Evolutionary conservation across 2,888 invertebrate genomes (phyloP).

Genomic region (Phengaris alcon): DNA sequence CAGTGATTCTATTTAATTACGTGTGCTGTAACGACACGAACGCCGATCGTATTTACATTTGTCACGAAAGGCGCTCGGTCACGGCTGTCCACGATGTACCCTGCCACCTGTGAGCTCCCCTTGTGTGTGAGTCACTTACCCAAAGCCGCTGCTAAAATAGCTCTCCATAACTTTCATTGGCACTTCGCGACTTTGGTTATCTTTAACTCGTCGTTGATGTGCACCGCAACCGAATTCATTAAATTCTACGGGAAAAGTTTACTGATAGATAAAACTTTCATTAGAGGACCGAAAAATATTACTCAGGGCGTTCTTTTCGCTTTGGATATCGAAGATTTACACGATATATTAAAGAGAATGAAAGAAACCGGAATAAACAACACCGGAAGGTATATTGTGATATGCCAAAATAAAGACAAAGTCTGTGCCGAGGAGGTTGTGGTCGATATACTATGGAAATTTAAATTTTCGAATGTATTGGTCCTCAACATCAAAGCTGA

Average conservation of each 20-base stretch:
- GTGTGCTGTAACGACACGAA: slow-evolving; percentile 33
- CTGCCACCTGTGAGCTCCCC: slow-evolving; percentile 37
- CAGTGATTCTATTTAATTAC: slow-evolving; percentile 38
- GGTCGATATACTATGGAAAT: slow-evolving; percentile 52
- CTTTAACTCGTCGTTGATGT: slow-evolving; percentile 52
- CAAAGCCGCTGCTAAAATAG: slow-evolving; percentile 53
- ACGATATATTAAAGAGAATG: slow-evolving; percentile 49
- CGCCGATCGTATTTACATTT: slow-evolving; percentile 37
- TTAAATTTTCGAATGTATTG: slow-evolving; percentile 57
- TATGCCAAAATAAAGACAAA: slow-evolving; percentile 51
- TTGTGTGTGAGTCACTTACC: slow-evolving; percentile 42
- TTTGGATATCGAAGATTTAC: slow-evolving; percentile 45
- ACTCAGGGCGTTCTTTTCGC: slow-evolving; percentile 58
- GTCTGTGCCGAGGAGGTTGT: slow-evolving; percentile 55
- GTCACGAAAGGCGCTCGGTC: slow-evolving; percentile 34
- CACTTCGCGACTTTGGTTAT: slow-evolving; percentile 55
- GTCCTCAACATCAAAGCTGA: slow-evolving; percentile 47
- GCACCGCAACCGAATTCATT: slow-evolving; percentile 52
- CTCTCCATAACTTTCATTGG: slow-evolving; percentile 57
- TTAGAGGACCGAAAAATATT: slow-evolving; percentile 41
- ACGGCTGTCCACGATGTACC: slow-evolving; percentile 26
- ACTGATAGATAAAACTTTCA: slow-evolving; percentile 47
- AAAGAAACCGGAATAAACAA: slow-evolving; percentile 51
- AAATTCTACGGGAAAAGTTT: slow-evolving; percentile 50
- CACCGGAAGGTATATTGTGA: slow-evolving; percentile 57